Percentiles rank a stretch among this genome's conserved stretches.
Conservation (phyloP, 2,888 invertebrate species). For the Uloborus plumipes region DNA sequence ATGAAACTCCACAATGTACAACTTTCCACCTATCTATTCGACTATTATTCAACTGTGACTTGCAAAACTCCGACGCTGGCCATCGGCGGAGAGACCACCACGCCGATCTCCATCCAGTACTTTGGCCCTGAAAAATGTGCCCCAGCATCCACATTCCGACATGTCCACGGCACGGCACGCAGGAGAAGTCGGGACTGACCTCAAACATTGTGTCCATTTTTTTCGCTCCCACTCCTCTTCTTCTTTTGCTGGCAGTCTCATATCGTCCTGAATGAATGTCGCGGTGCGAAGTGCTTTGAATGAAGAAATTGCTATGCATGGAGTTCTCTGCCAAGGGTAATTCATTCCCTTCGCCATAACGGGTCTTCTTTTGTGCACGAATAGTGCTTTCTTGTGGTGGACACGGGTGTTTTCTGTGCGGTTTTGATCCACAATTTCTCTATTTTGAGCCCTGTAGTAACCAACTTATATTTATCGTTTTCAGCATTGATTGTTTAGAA, state of each 20-base stretch:
- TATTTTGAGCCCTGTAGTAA: too few relatives aligned
- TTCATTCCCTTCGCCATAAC: slow-evolving; percentile 31
- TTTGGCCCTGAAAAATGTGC: slow-evolving; percentile 39
- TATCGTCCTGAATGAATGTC: slow-evolving; percentile 6
- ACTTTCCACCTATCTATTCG: too few relatives aligned
- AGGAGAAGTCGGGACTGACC: slow-evolving; percentile 20
- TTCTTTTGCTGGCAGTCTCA: neutral
- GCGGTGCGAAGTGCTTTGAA: slow-evolving; percentile 34
- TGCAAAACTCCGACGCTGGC: too few relatives aligned
- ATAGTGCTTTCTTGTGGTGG: neutral
- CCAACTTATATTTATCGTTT: too few relatives aligned
- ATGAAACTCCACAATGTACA: too few relatives aligned
- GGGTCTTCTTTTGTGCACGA: slow-evolving; percentile 37
- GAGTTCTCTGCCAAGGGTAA: slow-evolving; percentile 31
- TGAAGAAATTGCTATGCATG: slow-evolving; percentile 56
- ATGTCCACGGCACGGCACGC: slow-evolving; percentile 41
- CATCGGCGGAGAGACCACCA: too few relatives aligned
- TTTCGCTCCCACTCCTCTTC: neutral
- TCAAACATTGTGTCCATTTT: slow-evolving; percentile 30
- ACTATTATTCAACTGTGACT: too few relatives aligned
- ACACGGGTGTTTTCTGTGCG: too few relatives aligned
- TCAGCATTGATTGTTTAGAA: too few relatives aligned
- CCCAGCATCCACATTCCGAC: slow-evolving; percentile 38
- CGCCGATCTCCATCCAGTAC: too few relatives aligned
- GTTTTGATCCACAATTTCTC: too few relatives aligned